Evolutionary conservation across 2,888 invertebrate species (phyloP), one percentile per base, ranked within the genome.

Genomic region (Amitus sp.): DNA sequence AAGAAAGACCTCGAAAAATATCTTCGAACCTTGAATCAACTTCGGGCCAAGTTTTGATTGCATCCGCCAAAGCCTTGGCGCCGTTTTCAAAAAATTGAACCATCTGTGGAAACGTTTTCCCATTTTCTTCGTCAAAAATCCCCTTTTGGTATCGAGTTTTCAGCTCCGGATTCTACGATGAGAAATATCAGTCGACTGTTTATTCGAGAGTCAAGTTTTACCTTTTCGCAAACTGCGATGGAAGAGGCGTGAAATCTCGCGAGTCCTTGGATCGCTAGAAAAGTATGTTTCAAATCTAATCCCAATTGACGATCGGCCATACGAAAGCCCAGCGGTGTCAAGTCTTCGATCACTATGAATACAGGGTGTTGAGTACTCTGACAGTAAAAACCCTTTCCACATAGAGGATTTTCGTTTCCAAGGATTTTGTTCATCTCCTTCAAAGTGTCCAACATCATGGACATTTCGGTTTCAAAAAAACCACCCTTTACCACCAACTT

Each of bases 291-390:
- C 42, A 84, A 81, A 73, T 88, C 85, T 20, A 87, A 80, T n/a
- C 87, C 87, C 50, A 73, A 71, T 61, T 84, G 83, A 39, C 87
- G 82, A 65, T 84, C 83, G 17, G 84, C 84, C 82, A 87, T 82
- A 60, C 84, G 82, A 67, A 84, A 87, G 23, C 86, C 86, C 46
- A 83, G 75, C 46, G 83, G 82, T 12, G 84, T 83, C 34, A 88
- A 78, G 72, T 88, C 88, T 68, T 88, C 87, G 33, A 88, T 73
- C 1, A 88, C 74, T 30, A 85, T 70, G 6, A 83, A 65, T 15
- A 74, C 48, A 4, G 82, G 82, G 19, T 74, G 71, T n/a, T 65
- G n/a, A n/a, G n/a, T n/a, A n/a, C n/a, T 55, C 40, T 79, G 75
- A 7, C 77, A 68, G 65, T 79, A 77, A 3, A 81, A 60, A 18